A percentile compares a stretch with the other conserved stretches of the same genome.
phyloP scores from a whole-genome alignment of 1,140 invertebrate genomes.

The Hirudo medicinalis region DNA sequence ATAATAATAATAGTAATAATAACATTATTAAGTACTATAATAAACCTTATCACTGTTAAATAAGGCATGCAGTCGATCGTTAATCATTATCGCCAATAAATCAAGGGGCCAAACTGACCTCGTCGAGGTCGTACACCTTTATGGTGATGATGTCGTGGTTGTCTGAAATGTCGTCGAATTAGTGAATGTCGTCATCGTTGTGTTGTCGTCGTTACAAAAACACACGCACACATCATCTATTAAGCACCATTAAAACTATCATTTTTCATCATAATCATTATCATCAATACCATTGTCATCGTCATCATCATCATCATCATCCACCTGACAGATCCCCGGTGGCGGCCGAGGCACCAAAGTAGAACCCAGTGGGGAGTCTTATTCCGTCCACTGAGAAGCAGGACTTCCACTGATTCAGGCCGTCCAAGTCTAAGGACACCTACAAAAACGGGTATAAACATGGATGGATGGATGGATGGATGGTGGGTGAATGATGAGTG shows the following conservation, averaged over 20 bases:
- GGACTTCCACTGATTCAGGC: slow-evolving; percentile 80
- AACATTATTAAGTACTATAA: too few relatives aligned
- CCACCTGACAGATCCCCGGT: slow-evolving; percentile 79
- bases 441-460: too few relatives aligned
- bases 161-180: slow-evolving; percentile 47
- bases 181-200: background rate
- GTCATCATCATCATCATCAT: slow-evolving; percentile 29
- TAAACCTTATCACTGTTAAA: too few relatives aligned
- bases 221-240: background rate
- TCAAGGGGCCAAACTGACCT: slow-evolving; percentile 8
- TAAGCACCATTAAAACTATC: background rate
- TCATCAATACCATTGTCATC: background rate
- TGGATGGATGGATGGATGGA: too few relatives aligned
- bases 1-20: too few relatives aligned
- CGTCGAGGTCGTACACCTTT: slow-evolving; percentile 75
- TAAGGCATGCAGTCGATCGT: too few relatives aligned
- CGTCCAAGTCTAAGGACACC: slow-evolving; percentile 81
- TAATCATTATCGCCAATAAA: too few relatives aligned
- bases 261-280: background rate
- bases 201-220: background rate
- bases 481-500: too few relatives aligned
- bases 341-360: slow-evolving; percentile 80
- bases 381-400: slow-evolving; percentile 82
- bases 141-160: slow-evolving; percentile 89
- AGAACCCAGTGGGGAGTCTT: slow-evolving; percentile 83